Conservation (phyloP, 2,888 invertebrate genomes). For the Diloba caeruleocephala region DNA sequence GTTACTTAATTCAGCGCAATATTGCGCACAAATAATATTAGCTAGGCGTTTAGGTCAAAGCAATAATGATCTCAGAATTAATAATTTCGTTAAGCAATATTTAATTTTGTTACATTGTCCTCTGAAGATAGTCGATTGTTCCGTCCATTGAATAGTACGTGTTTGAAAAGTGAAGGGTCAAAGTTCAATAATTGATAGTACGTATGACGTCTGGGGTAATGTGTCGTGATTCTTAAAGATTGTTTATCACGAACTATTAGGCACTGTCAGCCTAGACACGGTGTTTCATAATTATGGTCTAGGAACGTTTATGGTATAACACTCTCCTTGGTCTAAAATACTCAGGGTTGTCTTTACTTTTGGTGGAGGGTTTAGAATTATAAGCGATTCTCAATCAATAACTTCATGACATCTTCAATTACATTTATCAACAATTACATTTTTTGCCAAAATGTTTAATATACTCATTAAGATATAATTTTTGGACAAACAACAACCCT, state of each 20-base stretch:
- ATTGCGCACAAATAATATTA: conserved; percentile 8
- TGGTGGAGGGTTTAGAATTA: too few species aligned
- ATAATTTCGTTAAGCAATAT: conserved; percentile 42
- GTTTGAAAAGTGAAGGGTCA: conserved; percentile 40
- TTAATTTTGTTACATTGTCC: conserved; percentile 44
- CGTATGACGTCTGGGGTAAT: conserved; percentile 12
- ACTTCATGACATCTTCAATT: too few species aligned
- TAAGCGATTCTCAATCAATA: too few species aligned
- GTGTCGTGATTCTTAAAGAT: conserved; percentile 49
- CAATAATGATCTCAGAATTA: conserved; percentile 21
- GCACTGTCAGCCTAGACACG: conserved; percentile 22
- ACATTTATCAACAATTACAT: too few species aligned
- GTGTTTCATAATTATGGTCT: conserved; percentile 23
- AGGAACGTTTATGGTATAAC: conserved; percentile 17
- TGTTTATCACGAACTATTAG: conserved; percentile 48
- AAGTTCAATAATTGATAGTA: conserved; percentile 43
- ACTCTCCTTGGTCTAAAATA: conserved; percentile 5
- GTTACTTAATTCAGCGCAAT: not conserved
- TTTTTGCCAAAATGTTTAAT: too few species aligned
- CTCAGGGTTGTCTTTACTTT: conserved; percentile 5
- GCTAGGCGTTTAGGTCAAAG: conserved; percentile 8
- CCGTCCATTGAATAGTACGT: conserved; percentile 19
- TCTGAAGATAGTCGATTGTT: conserved; percentile 32
- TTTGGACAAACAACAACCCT: conserved; percentile 2
- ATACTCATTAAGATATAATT: not conserved